Evolutionary conservation across 2,797 vertebrate species (phyloP).

Genomic region (Dermochelys coriacea): DNA sequence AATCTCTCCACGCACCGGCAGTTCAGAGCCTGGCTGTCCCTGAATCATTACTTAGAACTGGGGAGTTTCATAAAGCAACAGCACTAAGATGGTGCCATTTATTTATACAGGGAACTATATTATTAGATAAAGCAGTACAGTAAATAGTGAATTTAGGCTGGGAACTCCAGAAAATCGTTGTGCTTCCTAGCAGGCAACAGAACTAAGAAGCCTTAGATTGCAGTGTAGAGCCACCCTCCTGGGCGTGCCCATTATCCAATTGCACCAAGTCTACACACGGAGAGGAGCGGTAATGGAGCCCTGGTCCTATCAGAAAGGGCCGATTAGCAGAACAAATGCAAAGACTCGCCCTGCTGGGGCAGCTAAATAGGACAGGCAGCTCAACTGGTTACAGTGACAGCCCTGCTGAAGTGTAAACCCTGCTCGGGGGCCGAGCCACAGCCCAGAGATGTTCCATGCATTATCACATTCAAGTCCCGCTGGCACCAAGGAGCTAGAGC

Average conservation of each 20-base stretch:
- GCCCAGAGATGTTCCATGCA: neutral
- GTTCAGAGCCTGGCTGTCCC: neutral
- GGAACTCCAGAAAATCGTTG: neutral
- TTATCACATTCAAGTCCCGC: neutral
- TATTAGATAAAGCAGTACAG: neutral
- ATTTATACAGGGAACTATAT: neutral
- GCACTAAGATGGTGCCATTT: neutral
- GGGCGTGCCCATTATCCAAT: neutral
- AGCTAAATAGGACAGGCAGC: neutral
- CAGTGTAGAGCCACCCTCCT: rapidly evolving
- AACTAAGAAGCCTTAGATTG: rapidly evolving
- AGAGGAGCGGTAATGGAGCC: neutral
- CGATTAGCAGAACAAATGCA: neutral
- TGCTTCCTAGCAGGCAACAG: neutral
- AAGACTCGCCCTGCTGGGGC: neutral
- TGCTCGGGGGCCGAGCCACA: neutral
- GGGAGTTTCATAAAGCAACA: neutral
- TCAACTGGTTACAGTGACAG: neutral
- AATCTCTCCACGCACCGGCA: neutral
- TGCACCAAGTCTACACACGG: rapidly evolving
- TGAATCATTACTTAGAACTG: neutral
- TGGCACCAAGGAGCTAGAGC: neutral
- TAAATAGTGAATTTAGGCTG: neutral
- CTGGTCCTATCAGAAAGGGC: rapidly evolving
- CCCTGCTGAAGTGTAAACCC: rapidly evolving